phyloP scores from a whole-genome alignment of 1,140 invertebrate species.

The Diachasma alloeum region DNA sequence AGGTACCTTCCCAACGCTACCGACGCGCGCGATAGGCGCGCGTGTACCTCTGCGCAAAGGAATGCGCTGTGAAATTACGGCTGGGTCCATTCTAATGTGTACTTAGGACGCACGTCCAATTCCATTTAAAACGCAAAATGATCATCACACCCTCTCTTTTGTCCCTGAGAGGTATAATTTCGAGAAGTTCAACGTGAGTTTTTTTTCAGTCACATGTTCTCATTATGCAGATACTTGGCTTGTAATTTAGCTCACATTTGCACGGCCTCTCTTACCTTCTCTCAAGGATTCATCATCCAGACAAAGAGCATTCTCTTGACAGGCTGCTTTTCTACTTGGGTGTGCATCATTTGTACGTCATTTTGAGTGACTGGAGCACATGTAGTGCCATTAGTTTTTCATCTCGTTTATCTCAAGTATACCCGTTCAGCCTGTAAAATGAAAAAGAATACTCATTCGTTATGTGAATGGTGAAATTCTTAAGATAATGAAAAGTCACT shows the following conservation, averaged over 20 bases:
- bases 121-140: too few relatives aligned
- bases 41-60: too few relatives aligned
- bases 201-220: background rate
- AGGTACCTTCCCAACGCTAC: too few relatives aligned
- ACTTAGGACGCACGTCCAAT: too few relatives aligned
- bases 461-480: background rate
- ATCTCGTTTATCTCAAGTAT: background rate
- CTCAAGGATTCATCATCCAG: background rate
- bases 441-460: background rate
- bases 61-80: too few relatives aligned
- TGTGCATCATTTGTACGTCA: background rate
- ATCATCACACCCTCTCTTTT: too few relatives aligned
- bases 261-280: background rate
- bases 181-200: background rate
- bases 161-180: background rate
- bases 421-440: background rate
- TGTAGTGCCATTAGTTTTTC: background rate
- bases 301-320: slow-evolving; percentile 1
- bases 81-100: too few relatives aligned
- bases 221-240: background rate
- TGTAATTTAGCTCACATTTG: background rate
- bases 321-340: background rate
- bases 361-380: background rate
- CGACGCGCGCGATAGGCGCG: too few relatives aligned
- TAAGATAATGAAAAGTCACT: background rate